Evolutionary conservation across 2,113 vertebrate species (phyloP).

Genomic region (Aramus guarauna): DNA sequence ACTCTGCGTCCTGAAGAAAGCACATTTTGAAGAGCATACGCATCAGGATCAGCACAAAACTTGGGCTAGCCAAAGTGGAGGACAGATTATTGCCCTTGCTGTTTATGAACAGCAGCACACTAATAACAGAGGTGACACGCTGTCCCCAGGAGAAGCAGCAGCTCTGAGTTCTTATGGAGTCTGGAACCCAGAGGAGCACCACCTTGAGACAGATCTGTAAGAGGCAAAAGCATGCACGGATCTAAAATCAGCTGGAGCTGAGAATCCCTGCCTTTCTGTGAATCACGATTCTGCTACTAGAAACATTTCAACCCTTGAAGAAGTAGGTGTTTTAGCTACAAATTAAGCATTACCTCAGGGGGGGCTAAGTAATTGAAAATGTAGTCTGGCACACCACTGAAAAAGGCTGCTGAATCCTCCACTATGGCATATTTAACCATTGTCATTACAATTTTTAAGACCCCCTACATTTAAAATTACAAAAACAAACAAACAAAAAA

Average conservation of each 20-base stretch:
- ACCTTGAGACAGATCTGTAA: neutral
- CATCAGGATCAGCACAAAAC: neutral
- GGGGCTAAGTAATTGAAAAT: neutral
- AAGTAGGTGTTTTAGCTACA: neutral
- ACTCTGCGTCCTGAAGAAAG: neutral
- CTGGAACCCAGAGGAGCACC: neutral
- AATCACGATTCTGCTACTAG: neutral
- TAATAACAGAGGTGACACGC: neutral
- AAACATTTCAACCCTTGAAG: neutral
- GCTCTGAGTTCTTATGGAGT: neutral
- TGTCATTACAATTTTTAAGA: neutral
- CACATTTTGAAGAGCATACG: neutral
- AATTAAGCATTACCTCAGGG: too few species aligned
- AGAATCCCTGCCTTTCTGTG: neutral
- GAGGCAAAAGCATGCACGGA: neutral
- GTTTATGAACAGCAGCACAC: neutral
- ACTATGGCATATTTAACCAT: neutral
- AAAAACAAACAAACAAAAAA: too few species aligned
- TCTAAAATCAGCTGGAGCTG: neutral
- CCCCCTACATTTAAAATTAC: neutral
- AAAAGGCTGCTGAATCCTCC: neutral
- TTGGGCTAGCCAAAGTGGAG: neutral
- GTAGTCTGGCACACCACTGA: neutral
- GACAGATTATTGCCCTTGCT: neutral
- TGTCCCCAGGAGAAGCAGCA: neutral